Evolutionary conservation across 2,888 invertebrate species (phyloP).

Genomic region (Hartigia nigra): DNA sequence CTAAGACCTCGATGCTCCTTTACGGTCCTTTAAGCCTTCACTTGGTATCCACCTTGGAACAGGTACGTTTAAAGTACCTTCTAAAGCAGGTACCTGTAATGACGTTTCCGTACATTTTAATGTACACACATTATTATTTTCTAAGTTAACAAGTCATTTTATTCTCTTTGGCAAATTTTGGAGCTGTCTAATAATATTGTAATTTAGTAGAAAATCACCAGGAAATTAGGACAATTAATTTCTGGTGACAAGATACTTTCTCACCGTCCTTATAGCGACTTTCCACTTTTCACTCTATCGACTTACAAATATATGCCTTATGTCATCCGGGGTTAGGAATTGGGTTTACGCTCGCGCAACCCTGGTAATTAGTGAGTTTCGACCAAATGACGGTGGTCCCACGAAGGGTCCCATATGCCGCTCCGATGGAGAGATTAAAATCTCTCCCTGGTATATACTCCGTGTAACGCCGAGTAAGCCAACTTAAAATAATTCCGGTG

Average conservation of each 20-base stretch:
- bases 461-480: conserved; percentile 29
- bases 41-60: not conserved
- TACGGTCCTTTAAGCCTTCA: conserved; percentile 27
- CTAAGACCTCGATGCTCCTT: conserved; percentile 37
- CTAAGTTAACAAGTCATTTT: too few relatives aligned
- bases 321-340: conserved; percentile 51
- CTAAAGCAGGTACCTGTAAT: not conserved
- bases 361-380: conserved; percentile 61
- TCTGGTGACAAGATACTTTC: not conserved
- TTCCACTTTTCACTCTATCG: not conserved
- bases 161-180: not conserved
- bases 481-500: conserved; percentile 36
- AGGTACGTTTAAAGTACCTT: not conserved
- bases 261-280: not conserved
- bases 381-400: conserved; percentile 62
- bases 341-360: conserved; percentile 62
- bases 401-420: conserved; percentile 51
- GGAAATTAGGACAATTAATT: not conserved
- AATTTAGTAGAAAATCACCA: not conserved
- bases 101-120: not conserved
- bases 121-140: not conserved
- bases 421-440: conserved; percentile 47
- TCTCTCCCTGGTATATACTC: conserved; percentile 34
- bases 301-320: conserved; percentile 30
- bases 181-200: not conserved